Conservation (phyloP, 2,888 invertebrate species). For the Leptinotarsa haldemani region DNA sequence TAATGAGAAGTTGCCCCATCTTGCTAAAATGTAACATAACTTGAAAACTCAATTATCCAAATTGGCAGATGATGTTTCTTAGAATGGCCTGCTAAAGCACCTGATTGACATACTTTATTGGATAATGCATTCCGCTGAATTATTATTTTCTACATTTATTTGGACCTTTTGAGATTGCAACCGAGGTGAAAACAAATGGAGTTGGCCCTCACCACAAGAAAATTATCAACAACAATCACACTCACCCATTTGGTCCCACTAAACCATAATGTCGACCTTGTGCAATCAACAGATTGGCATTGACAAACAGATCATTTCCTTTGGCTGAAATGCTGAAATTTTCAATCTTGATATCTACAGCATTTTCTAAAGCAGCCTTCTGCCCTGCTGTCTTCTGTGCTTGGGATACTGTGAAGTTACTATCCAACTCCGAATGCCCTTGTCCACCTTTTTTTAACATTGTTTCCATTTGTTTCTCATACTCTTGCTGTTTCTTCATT, state of each 20-base stretch:
- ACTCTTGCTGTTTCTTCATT: conserved; percentile 88
- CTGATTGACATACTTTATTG: too few relatives aligned
- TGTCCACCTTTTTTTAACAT: conserved; percentile 88
- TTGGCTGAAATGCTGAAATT: conserved; percentile 98
- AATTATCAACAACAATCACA: conserved; percentile 27
- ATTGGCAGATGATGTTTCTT: too few relatives aligned
- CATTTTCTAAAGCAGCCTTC: conserved; percentile 86
- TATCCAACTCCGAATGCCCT: conserved; percentile 89
- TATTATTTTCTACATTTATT: too few relatives aligned
- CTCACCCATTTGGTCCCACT: conserved; percentile 96
- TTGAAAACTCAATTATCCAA: too few relatives aligned
- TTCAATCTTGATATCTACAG: conserved; percentile 97
- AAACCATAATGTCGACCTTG: conserved; percentile 95
- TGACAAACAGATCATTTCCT: conserved; percentile 96
- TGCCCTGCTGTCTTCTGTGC: conserved; percentile 80
- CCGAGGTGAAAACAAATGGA: too few relatives aligned
- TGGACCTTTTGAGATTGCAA: too few relatives aligned
- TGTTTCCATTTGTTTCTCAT: conserved; percentile 87
- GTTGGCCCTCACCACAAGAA: neutral
- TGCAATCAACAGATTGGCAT: conserved; percentile 93
- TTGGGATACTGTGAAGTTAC: conserved; percentile 96
- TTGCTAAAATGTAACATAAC: too few relatives aligned
- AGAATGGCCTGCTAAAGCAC: too few relatives aligned
- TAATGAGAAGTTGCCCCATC: too few relatives aligned
- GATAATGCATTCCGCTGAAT: too few relatives aligned